Conservation (phyloP, 2,113 vertebrate species). For the Athene cunicularia region DNA sequence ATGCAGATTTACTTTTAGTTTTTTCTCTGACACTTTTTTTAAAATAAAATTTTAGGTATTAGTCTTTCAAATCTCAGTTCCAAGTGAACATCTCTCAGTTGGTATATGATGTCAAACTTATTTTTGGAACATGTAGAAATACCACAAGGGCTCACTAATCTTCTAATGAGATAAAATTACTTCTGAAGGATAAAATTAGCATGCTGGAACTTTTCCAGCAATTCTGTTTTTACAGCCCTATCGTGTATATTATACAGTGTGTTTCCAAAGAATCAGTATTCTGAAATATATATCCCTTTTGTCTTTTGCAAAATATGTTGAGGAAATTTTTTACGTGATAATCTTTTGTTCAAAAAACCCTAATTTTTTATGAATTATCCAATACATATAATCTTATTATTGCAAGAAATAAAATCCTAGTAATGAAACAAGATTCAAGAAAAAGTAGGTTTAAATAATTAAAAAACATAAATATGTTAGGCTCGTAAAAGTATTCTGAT, state of each 20-base stretch:
- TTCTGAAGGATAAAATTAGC: conserved; percentile 52
- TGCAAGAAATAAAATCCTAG: background rate
- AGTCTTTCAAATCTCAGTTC: background rate
- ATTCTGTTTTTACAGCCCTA: background rate
- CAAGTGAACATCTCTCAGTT: background rate
- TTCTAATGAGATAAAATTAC: conserved; percentile 62
- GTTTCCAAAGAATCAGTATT: background rate
- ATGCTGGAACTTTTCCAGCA: background rate
- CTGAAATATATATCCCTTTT: background rate
- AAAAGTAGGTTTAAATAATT: background rate
- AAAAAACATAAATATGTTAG: background rate
- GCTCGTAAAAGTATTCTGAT: background rate
- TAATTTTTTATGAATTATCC: background rate
- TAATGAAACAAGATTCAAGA: background rate
- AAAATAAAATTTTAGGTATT: background rate
- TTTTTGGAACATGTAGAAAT: conserved; percentile 34
- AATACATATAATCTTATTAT: background rate
- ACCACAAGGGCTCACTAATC: conserved; percentile 2
- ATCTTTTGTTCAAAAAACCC: background rate
- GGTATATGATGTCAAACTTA: conserved; percentile 21
- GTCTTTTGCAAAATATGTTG: background rate
- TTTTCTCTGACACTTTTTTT: background rate
- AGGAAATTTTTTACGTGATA: background rate
- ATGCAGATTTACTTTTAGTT: background rate
- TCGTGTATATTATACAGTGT: background rate